Evolutionary conservation across 2,888 invertebrate genomes (phyloP), one percentile per base, ranked within the genome.

Genomic region (Diarsia rubi): DNA sequence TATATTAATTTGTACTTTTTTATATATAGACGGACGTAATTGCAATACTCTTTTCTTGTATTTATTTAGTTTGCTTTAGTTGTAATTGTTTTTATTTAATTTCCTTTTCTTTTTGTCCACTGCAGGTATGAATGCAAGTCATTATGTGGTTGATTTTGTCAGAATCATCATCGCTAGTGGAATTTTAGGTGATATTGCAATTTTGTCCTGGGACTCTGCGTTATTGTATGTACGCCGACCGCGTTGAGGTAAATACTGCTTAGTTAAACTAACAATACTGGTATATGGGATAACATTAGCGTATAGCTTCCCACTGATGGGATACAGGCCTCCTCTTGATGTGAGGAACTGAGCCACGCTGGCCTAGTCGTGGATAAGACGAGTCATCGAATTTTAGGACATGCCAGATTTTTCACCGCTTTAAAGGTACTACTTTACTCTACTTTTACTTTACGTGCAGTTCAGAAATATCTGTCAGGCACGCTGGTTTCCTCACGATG

Each of bases 101-200:
- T 89, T 88, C 78, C 57, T 84, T 86, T 85, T 90, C 82, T 89
- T 92, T 92, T 88, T 91, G 91, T 91, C 86, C 86, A 86, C 90
- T 90, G 86, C 95, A 96, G 96, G 96, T 96, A 96, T 94, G 96
- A 96, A 90, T 96, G 96, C 95, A 95, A 92, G 89, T 94, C 96
- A 81, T 93, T 96, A 86, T 96, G 96, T 95, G 96, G 95, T 94
- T 96, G 95, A 95, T 92, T 85, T 85, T 86, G 79, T 84, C 76
- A 75, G 75, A 86, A 85, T 84, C 89, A 90, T 81, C 90, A 87
- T 82, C 90, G 88, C 82, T 90, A 89, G 90, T 87, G 91, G 89
- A 91, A 89, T 89, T 85, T 87, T 88, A 88, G 89, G 90, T 92
- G 91, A 90, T 92, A 94, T 94, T 94, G 92, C 92, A 93, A 93